Evolutionary conservation across 2,888 invertebrate genomes (phyloP), one percentile per base, ranked within the genome.

Genomic region (Ophion ellenae): DNA sequence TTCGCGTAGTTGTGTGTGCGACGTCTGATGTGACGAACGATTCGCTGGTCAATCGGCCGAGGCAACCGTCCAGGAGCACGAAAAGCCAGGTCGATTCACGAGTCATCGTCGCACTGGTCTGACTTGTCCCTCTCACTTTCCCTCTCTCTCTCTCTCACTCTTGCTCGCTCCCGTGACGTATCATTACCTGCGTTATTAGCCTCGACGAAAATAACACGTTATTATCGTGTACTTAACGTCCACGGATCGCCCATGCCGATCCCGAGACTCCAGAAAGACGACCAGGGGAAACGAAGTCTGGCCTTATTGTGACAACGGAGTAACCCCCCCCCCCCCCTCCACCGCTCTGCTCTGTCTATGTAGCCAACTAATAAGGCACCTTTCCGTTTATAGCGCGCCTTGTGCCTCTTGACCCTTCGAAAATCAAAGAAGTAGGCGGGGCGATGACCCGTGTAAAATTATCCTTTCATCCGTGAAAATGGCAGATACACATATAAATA

Each of bases 201-300:
- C 86, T 83, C 81, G 24, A 81, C 79, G 77, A 66, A 87, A 87
- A 87, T 86, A 81, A 87, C 81, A 86, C 85, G 83, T 87, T 87
- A 87, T 86, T 86, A 87, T 86, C 83, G 78, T 86, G 86, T 87
- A 83, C 81, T 81, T 83, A 86, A 87, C 86, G 84, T 85, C 80
- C 77, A 81, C 83, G 86, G 81, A 61, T 81, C 57, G 14, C 57
- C 57, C 57, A n/a, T 57, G 10, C n/a, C 14, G 14, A 57, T 57
- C 14, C n/a, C 57, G 5, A 14, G 57, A n/a, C 57, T 63, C 17
- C 67, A 61, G 40, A 73, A 69, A 67, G 36, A 77, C 47, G 28
- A 28, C 11, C n/a, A 57, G 10, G 14, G 14, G 14, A 57, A 40
- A 40, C 9, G 40, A 40, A 6, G 40, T 40, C 40, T 40, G 40